Evolutionary conservation across 2,797 vertebrate genomes (phyloP), one percentile per base, ranked within the genome.

Genomic region (Poeciliopsis turneri): DNA sequence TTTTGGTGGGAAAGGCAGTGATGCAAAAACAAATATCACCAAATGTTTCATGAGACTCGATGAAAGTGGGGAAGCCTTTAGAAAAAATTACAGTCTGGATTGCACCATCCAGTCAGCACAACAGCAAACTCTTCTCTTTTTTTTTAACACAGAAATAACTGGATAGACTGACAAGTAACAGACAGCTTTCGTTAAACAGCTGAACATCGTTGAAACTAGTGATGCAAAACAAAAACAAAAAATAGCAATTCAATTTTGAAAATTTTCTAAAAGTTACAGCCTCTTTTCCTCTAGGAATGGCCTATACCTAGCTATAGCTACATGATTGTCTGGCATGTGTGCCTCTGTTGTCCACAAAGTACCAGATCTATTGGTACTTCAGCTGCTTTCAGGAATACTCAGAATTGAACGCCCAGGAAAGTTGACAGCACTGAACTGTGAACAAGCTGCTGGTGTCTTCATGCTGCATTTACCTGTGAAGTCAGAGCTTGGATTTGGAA

Each of bases 51-150:
- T 74, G 74, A 74, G 68, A 81, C 59, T 43, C 69, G 25, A 83
- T 82, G 75, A 87, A 86, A 86, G 77, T 12, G 16, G 46, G 69
- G 70, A 68, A 61, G 16, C 36, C 70, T 87, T 81, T 72, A 53
- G 46, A 46, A 78, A 15, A 79, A 81, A 85, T 82, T 72, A 77
- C 45, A 73, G n/a, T 47, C 55, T 57, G 72, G 73, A 84, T 75
- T 80, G 73, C 41, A 82, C 74, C 59, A 75, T 77, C 49, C 41
- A 72, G 49, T 57, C 57, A 78, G 72, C 53, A 78, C 30, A 47
- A 49, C 75, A 33, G 33, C 69, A 81, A 76, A 84, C 73, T 81
- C 78, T 64, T 66, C 66, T 9, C 2, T 49, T 43, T 41, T 49
- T 25, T 53, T 71, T 18, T 45, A 30, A 51, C 13, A 41, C 70